Percentiles rank a stretch among this genome's conserved stretches.
Conservation (phyloP, 2,113 vertebrate genomes). For the Phyllostomus hastatus region DNA sequence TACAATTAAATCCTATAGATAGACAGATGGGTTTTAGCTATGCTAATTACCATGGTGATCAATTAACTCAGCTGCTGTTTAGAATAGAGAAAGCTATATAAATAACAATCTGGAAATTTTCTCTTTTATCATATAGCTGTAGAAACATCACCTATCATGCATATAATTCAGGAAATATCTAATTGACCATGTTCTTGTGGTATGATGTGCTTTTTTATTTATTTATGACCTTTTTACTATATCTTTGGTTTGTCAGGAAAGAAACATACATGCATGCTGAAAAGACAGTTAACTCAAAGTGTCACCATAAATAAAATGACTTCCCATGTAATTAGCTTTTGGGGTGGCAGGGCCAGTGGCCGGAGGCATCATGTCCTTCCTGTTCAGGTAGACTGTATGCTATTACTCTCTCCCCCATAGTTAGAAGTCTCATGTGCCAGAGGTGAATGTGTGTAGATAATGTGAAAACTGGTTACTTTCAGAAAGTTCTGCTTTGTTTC, state of each 20-base stretch:
- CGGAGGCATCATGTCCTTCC: background rate
- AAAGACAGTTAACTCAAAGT: background rate
- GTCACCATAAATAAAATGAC: background rate
- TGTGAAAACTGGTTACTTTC: background rate
- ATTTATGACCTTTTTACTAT: background rate
- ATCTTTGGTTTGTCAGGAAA: background rate
- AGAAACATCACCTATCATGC: background rate
- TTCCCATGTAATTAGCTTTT: background rate
- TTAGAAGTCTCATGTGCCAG: background rate
- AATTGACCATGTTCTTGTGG: background rate
- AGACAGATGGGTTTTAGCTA: conserved; percentile 73
- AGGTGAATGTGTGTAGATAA: background rate
- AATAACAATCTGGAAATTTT: conserved; percentile 23
- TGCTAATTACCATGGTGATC: conserved; percentile 68
- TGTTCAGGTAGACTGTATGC: background rate
- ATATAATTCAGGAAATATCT: conserved; percentile 1
- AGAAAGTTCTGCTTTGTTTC: background rate
- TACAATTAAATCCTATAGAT: conserved; percentile 57
- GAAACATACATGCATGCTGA: background rate
- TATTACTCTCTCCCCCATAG: no score
- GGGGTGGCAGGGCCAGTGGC: background rate
- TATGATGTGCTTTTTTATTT: background rate
- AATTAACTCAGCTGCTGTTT: conserved; percentile 69
- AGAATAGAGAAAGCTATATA: conserved; percentile 20
- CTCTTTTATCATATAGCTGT: background rate